These are phyloP conservation scores for Akabosia matsudoensis DNA, from an alignment of 1,140 invertebrate genomes.

Conservation along the genomic window DNA sequence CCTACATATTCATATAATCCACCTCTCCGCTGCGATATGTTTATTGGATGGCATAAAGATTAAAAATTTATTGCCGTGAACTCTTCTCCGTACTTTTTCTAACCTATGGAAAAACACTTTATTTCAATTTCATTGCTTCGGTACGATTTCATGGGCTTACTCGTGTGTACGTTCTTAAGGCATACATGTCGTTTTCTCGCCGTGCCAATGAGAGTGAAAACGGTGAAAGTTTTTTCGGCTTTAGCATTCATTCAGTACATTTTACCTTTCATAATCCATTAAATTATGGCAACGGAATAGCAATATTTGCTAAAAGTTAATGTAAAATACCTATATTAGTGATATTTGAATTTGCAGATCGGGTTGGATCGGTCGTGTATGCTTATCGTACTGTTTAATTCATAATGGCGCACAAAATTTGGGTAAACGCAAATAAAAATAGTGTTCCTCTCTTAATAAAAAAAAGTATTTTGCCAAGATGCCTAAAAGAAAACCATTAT, in stretches of 20 bases:
- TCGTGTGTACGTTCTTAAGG: neutral
- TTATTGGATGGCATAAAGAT: constrained; percentile 21
- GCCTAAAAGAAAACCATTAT: neutral
- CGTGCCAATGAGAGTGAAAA: constrained; percentile 13
- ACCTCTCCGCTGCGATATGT: neutral
- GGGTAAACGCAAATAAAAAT: too few species aligned
- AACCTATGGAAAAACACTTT: neutral
- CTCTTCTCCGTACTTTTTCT: neutral
- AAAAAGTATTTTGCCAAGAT: neutral
- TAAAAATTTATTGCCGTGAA: constrained; percentile 13
- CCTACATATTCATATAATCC: neutral
- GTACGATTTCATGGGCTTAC: too few species aligned
- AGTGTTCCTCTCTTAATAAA: neutral
- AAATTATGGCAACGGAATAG: neutral
- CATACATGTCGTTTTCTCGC: neutral
- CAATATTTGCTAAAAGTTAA: neutral
- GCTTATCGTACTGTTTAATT: neutral
- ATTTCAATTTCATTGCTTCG: too few species aligned
- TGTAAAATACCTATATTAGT: neutral
- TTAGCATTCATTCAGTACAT: neutral
- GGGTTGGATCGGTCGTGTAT: neutral
- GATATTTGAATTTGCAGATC: too few species aligned
- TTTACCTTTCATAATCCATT: neutral
- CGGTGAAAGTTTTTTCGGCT: constrained; percentile 1
- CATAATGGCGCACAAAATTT: neutral